phyloP scores from a whole-genome alignment of 2,797 vertebrate species.

The Bucorvus abyssinicus region DNA sequence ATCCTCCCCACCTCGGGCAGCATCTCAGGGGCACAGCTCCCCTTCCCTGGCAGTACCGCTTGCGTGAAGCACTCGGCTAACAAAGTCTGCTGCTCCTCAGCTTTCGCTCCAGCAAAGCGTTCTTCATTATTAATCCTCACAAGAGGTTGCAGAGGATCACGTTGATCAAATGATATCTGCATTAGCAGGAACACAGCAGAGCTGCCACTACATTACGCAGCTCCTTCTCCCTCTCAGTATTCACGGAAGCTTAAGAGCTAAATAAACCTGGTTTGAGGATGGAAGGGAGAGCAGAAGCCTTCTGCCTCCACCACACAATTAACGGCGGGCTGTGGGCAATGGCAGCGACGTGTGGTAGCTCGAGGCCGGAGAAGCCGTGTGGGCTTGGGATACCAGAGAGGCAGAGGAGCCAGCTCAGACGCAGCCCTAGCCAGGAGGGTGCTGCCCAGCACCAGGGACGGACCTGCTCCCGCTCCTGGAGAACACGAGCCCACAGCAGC shows the following conservation, averaged over 20 bases:
- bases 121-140: conserved; percentile 14
- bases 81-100: background rate
- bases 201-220: background rate
- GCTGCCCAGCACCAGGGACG: background rate
- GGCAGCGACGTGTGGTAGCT: background rate
- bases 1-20: background rate
- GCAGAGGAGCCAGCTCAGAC: background rate
- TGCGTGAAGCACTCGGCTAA: background rate
- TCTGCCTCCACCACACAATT: background rate
- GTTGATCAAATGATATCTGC: conserved; percentile 34
- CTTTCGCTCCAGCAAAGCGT: background rate
- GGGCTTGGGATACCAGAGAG: background rate
- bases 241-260: conserved; percentile 47
- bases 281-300: background rate
- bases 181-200: background rate
- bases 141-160: background rate
- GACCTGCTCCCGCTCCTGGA: background rate
- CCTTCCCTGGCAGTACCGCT: background rate
- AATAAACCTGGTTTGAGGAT: conserved; percentile 35
- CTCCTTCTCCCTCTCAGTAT: background rate
- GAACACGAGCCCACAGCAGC: background rate
- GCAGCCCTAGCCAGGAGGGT: background rate
- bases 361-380: background rate
- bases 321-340: background rate
- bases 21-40: background rate